phyloP scores from a whole-genome alignment of 2,113 vertebrate genomes.

The Neolamprologus fasciatus region DNA sequence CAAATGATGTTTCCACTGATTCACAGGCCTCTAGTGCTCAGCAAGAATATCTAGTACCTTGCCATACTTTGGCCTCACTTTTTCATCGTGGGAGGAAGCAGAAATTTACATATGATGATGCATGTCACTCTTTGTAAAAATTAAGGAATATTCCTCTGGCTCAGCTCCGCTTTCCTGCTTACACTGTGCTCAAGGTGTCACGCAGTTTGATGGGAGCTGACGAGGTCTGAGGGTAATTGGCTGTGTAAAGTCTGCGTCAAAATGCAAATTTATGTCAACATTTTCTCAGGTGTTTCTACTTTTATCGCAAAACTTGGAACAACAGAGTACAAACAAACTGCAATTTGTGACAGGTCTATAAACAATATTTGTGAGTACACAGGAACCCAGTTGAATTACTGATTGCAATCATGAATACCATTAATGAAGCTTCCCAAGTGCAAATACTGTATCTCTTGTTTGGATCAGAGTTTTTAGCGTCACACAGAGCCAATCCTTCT shows the following conservation, averaged over 20 bases:
- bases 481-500: not conserved
- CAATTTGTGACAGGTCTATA: conserved; percentile 37
- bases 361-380: conserved; percentile 6
- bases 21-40: not conserved
- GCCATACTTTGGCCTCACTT: not conserved
- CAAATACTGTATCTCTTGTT: not conserved
- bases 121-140: not conserved
- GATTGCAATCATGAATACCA: conserved; percentile 28
- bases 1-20: not conserved
- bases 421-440: conserved; percentile 12
- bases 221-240: conserved; percentile 46
- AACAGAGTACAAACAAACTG: conserved; percentile 28
- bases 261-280: conserved; percentile 51
- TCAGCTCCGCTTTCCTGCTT: not conserved
- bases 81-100: not conserved
- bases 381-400: conserved; percentile 6
- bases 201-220: not conserved
- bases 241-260: conserved; percentile 35
- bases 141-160: not conserved
- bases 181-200: conserved; percentile 6
- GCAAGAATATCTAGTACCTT: not conserved
- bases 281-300: conserved; percentile 41
- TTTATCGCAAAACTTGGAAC: conserved; percentile 27
- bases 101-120: not conserved
- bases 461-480: not conserved